Conservation (phyloP, 2,113 vertebrate genomes). For the Elanus axillaris region DNA sequence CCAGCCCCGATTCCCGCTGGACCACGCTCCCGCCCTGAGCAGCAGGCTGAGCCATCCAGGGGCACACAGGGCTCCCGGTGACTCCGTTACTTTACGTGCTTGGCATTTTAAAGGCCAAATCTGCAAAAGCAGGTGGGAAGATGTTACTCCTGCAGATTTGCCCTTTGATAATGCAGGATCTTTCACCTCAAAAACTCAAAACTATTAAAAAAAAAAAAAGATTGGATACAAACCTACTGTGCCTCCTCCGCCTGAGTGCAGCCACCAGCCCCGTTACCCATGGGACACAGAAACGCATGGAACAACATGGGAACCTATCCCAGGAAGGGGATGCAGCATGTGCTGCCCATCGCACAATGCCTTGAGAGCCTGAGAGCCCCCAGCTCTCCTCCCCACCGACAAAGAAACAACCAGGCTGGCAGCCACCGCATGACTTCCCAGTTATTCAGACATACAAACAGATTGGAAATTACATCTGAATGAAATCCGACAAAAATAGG, state of each 20-base stretch:
- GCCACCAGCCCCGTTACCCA: rapidly evolving
- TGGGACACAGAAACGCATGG: rapidly evolving
- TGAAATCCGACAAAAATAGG: background rate
- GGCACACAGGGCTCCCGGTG: background rate
- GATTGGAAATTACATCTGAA: background rate
- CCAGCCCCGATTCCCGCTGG: rapidly evolving
- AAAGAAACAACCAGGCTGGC: background rate
- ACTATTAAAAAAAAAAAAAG: background rate
- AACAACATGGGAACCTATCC: background rate
- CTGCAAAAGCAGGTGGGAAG: background rate
- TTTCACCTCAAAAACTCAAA: background rate
- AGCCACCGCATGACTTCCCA: rapidly evolving
- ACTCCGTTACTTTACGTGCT: rapidly evolving
- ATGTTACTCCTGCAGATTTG: background rate
- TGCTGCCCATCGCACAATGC: background rate
- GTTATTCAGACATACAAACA: rapidly evolving
- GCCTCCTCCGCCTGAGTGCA: background rate
- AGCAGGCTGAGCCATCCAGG: rapidly evolving
- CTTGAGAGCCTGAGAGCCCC: background rate
- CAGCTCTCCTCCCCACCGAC: background rate
- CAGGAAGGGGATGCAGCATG: too few species aligned
- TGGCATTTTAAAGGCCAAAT: background rate
- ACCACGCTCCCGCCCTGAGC: background rate
- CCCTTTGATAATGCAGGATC: rapidly evolving
- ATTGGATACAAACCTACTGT: rapidly evolving